phyloP scores from a whole-genome alignment of 2,113 vertebrate genomes.

The Phoxinus phoxinus region DNA sequence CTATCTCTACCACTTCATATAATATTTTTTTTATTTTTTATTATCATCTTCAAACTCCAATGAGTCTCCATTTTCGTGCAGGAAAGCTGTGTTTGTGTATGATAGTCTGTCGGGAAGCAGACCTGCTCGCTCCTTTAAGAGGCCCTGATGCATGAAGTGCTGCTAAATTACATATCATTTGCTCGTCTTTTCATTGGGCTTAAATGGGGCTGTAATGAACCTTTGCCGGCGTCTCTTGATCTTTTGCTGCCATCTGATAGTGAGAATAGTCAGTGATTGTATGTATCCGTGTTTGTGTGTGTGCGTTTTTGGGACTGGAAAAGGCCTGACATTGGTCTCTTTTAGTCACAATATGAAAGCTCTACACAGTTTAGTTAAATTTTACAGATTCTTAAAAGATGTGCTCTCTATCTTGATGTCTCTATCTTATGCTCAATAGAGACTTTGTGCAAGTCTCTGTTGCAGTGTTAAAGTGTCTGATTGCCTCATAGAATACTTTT shows the following conservation, averaged over 20 bases:
- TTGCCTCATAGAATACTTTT: slow-evolving; percentile 32
- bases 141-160: slow-evolving; percentile 46
- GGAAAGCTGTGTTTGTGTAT: slow-evolving; percentile 33
- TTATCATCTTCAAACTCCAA: neutral
- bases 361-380: neutral
- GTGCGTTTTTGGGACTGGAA: neutral
- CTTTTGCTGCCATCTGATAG: slow-evolving; percentile 22
- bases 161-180: slow-evolving; percentile 53
- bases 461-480: slow-evolving; percentile 23
- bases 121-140: slow-evolving; percentile 50
- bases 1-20: neutral
- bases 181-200: slow-evolving; percentile 32
- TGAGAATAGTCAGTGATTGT: slow-evolving; percentile 33
- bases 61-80: neutral
- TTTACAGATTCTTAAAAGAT: slow-evolving; percentile 13
- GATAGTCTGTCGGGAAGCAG: slow-evolving; percentile 40
- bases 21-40: no score
- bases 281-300: slow-evolving; percentile 7
- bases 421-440: neutral
- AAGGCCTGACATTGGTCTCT: neutral
- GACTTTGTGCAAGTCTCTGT: neutral
- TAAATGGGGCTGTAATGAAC: slow-evolving; percentile 49
- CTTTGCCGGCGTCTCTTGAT: slow-evolving; percentile 44
- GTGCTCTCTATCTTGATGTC: neutral
- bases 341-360: slow-evolving; percentile 9